Conservation (phyloP, 1,140 invertebrate species). For the Ceratina australensis region DNA sequence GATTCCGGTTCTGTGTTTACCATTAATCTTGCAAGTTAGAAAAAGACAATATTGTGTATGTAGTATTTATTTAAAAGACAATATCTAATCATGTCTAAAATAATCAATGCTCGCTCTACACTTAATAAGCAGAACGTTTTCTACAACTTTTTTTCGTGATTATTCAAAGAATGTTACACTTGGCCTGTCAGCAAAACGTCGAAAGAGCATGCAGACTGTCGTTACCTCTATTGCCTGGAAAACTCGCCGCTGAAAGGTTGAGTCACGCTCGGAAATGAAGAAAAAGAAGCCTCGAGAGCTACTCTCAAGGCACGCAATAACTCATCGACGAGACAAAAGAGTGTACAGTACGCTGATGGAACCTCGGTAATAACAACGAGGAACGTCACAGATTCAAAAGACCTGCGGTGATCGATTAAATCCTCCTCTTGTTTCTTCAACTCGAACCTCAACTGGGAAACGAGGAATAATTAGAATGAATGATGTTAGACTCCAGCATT, state of each 20-base stretch:
- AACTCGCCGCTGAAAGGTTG: neutral
- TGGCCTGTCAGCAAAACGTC: neutral
- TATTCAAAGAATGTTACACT: neutral
- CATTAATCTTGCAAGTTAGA: too few species aligned
- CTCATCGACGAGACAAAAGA: neutral
- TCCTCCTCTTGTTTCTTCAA: too few species aligned
- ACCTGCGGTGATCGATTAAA: too few species aligned
- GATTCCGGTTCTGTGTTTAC: too few species aligned
- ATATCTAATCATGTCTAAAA: too few species aligned
- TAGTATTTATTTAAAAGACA: too few species aligned
- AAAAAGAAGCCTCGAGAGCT: neutral
- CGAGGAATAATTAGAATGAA: too few species aligned
- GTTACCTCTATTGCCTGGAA: neutral
- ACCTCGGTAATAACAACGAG: neutral
- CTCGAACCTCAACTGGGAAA: too few species aligned
- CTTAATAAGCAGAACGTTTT: too few species aligned
- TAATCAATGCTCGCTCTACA: too few species aligned
- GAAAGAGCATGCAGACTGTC: neutral
- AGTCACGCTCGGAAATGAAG: neutral
- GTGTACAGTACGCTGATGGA: neutral
- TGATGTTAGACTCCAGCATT: too few species aligned
- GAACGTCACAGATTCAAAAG: neutral
- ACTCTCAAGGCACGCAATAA: neutral
- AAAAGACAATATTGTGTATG: too few species aligned
- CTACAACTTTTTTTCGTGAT: neutral